Evolutionary conservation across 2,113 vertebrate species (phyloP).

Genomic region (Numida meleagris): DNA sequence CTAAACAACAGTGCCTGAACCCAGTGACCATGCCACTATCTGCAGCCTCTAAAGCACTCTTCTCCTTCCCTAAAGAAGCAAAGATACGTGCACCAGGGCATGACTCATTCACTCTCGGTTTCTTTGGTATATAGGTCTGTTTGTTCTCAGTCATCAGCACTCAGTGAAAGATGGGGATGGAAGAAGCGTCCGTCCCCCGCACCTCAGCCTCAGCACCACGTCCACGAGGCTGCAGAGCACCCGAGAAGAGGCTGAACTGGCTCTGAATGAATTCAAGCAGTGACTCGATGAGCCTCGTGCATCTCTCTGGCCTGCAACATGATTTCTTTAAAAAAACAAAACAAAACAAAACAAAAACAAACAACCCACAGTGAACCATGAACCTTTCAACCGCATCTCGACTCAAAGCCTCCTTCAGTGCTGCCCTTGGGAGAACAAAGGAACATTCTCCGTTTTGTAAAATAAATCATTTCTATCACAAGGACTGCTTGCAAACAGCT

Average conservation of each 20-base stretch:
- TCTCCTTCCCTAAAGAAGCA: neutral
- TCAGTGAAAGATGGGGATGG: neutral
- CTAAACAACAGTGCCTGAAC: fast-evolving
- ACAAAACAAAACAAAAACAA: neutral
- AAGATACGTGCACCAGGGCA: neutral
- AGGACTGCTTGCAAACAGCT: neutral
- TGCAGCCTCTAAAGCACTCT: neutral
- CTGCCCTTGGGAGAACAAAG: neutral
- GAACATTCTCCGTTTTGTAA: neutral
- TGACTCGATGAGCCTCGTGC: fast-evolving
- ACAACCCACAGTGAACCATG: neutral
- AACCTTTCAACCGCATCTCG: neutral
- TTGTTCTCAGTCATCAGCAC: neutral
- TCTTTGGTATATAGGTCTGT: neutral
- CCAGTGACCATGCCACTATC: neutral
- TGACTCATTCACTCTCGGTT: neutral
- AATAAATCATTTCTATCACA: neutral
- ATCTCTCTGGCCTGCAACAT: neutral
- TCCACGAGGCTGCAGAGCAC: neutral
- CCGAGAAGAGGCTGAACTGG: neutral
- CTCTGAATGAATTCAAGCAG: neutral
- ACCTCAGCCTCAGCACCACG: neutral
- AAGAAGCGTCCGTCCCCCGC: neutral
- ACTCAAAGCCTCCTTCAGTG: neutral
- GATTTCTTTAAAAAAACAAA: neutral